Evolutionary conservation across 2,797 vertebrate species (phyloP).

Genomic region (Propithecus perrieri): DNA sequence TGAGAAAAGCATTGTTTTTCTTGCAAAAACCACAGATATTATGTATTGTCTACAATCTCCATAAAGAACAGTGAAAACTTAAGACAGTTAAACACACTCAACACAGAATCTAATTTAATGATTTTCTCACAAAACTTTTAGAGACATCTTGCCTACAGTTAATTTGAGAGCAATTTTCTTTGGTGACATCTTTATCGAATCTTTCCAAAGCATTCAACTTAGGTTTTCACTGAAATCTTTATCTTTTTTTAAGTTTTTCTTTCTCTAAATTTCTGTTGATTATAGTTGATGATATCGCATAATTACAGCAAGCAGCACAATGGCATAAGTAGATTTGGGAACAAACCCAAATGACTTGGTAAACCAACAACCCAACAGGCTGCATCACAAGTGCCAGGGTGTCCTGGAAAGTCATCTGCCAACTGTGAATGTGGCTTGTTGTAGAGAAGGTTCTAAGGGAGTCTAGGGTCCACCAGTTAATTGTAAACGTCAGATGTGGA

Average conservation of each 20-base stretch:
- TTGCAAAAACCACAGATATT: not conserved
- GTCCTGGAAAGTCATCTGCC: not conserved
- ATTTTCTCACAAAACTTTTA: not conserved
- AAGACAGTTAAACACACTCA: not conserved
- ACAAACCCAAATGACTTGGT: not conserved
- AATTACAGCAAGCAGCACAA: not conserved
- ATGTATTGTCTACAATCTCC: not conserved
- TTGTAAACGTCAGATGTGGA: not conserved
- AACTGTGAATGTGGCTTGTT: not conserved
- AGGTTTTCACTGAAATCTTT: not conserved
- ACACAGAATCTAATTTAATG: constrained; percentile 13
- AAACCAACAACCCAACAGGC: not conserved
- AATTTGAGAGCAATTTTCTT: not conserved
- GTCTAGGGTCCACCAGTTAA: not conserved
- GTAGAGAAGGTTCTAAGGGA: not conserved
- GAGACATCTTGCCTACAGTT: not conserved
- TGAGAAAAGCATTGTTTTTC: not conserved
- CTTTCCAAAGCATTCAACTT: not conserved
- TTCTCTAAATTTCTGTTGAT: not conserved
- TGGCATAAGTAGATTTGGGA: not conserved
- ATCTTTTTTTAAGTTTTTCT: not conserved
- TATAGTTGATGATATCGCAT: not conserved
- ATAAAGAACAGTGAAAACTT: not conserved
- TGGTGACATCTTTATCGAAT: not conserved
- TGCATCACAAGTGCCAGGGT: not conserved